Percentiles rank a stretch among this genome's conserved stretches.
Conservation (phyloP, 1,140 invertebrate genomes). For the Drosophila parabipectinata region DNA sequence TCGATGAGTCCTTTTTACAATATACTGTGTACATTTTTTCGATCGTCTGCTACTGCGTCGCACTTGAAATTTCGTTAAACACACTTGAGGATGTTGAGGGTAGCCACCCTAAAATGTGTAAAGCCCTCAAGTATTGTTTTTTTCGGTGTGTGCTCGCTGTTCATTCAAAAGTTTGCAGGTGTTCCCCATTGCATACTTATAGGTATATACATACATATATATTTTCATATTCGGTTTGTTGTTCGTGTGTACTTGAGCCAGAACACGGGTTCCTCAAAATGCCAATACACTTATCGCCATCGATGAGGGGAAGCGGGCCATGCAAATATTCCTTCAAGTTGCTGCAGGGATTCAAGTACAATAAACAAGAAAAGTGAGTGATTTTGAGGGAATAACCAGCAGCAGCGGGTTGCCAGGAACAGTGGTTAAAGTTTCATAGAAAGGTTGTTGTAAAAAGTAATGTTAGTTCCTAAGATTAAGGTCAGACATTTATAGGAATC, state of each 20-base stretch:
- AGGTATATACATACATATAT: neutral
- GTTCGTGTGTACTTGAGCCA: conserved; percentile 66
- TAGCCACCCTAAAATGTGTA: conserved; percentile 68
- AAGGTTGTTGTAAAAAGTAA: neutral
- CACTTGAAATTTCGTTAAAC: conserved; percentile 73
- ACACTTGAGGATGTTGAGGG: conserved; percentile 47
- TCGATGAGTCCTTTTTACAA: conserved; percentile 19
- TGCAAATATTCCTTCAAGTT: conserved; percentile 74
- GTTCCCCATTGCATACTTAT: conserved; percentile 64
- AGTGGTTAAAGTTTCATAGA: conserved; percentile 28
- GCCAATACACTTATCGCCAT: conserved; percentile 72
- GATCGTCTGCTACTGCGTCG: conserved; percentile 47
- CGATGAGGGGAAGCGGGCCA: conserved; percentile 61
- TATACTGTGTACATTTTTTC: neutral
- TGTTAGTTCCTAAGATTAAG: neutral
- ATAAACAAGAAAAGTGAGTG: conserved; percentile 60
- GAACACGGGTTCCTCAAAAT: conserved; percentile 64
- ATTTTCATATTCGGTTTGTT: conserved; percentile 39
- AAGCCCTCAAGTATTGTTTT: conserved; percentile 72
- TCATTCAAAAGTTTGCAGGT: conserved; percentile 78
- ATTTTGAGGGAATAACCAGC: conserved; percentile 42
- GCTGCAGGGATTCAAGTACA: conserved; percentile 69
- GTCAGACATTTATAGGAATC: neutral
- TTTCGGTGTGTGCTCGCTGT: conserved; percentile 15
- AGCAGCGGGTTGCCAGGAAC: conserved; percentile 14